A percentile compares a stretch with the other conserved stretches of the same genome.
Conservation (phyloP, 2,113 vertebrate genomes). For the Sisor rabdophorus region DNA sequence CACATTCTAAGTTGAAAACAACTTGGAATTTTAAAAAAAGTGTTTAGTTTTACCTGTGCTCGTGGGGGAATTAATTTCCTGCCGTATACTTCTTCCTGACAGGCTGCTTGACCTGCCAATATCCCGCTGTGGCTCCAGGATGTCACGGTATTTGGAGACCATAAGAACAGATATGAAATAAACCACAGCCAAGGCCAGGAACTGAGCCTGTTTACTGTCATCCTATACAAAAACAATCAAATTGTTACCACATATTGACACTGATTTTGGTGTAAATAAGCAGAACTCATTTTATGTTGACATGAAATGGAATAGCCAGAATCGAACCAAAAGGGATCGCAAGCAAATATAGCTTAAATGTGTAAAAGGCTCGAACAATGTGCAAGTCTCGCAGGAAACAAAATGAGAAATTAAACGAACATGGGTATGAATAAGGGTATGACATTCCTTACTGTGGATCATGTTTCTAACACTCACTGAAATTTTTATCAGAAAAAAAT, state of each 20-base stretch:
- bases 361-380: no score
- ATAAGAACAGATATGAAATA: slow-evolving; percentile 99
- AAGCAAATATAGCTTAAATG: no score
- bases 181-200: slow-evolving; percentile 94
- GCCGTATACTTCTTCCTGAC: slow-evolving; percentile 90
- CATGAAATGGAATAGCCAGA: no score
- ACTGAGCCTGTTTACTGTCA: slow-evolving; percentile 97
- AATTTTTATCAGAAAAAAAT: no score
- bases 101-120: slow-evolving; percentile 88
- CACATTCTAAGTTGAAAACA: no score
- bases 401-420: no score
- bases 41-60: slow-evolving; percentile 81
- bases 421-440: no score
- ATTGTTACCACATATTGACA: background rate
- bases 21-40: background rate
- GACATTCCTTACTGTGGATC: no score
- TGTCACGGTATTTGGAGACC: slow-evolving; percentile 98
- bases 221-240: slow-evolving; percentile 69
- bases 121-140: slow-evolving; percentile 94
- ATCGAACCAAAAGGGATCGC: no score
- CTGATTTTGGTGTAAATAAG: background rate
- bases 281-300: no score
- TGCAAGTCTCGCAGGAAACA: no score
- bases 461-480: no score
- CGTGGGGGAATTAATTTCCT: slow-evolving; percentile 97